A percentile compares a stretch with the other conserved stretches of the same genome.
Conservation (phyloP, 2,888 invertebrate species). For the Dasysyrphus tricinctus region DNA sequence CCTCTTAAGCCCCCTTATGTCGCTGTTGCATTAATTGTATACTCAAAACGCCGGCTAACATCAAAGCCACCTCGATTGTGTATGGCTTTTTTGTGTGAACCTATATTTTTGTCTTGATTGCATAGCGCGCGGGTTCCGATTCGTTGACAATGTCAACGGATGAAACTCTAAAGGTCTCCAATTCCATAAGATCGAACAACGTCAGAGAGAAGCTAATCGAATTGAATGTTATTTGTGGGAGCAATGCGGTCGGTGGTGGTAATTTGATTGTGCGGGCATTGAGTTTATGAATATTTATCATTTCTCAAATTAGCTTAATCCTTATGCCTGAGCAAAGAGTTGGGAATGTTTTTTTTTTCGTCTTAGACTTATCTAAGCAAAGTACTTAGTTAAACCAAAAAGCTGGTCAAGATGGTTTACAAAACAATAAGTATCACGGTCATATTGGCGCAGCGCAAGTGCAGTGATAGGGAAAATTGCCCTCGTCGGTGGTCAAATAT, state of each 20-base stretch:
- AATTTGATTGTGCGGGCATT: slow-evolving; percentile 52
- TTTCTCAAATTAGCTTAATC: slow-evolving; percentile 58
- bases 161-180: slow-evolving; percentile 15
- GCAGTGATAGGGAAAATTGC: slow-evolving; percentile 45
- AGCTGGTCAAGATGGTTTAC: slow-evolving; percentile 28
- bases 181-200: not conserved
- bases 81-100: slow-evolving; percentile 50
- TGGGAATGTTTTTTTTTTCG: slow-evolving; percentile 15
- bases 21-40: slow-evolving; percentile 57
- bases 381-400: slow-evolving; percentile 48
- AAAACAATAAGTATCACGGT: slow-evolving; percentile 19
- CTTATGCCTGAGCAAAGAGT: slow-evolving; percentile 50
- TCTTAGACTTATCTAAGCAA: slow-evolving; percentile 51
- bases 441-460: slow-evolving; percentile 11
- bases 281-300: slow-evolving; percentile 69
- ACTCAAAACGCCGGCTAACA: slow-evolving; percentile 47
- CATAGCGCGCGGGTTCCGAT: slow-evolving; percentile 69
- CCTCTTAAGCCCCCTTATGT: slow-evolving; percentile 68
- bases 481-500: slow-evolving; percentile 46
- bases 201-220: slow-evolving; percentile 58
- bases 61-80: slow-evolving; percentile 62
- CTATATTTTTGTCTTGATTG: slow-evolving; percentile 64
- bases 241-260: not conserved
- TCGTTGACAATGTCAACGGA: slow-evolving; percentile 70
- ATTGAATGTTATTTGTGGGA: slow-evolving; percentile 41